Conservation (phyloP, 1,140 invertebrate genomes). For the Diabrotica virgifera region DNA sequence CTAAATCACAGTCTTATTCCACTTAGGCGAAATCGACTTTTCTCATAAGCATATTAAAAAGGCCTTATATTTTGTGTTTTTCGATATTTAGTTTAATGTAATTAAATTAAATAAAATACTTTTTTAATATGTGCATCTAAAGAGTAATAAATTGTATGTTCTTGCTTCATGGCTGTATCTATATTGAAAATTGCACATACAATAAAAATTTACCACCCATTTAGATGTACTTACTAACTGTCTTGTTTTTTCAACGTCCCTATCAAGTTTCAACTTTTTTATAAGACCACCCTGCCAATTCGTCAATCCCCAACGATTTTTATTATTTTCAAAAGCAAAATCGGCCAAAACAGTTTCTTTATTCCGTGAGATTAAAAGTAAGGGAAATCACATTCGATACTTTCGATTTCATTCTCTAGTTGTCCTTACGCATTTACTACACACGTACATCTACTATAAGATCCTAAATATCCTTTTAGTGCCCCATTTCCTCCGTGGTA, state of each 20-base stretch:
- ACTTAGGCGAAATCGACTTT: too few species aligned
- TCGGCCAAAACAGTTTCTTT: neutral
- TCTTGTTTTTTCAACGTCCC: neutral
- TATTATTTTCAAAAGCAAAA: neutral
- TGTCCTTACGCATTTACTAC: neutral
- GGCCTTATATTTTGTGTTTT: too few species aligned
- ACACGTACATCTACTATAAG: neutral
- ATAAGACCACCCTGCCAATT: neutral
- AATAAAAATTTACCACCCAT: too few species aligned
- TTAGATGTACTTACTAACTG: too few species aligned
- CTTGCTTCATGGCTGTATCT: too few species aligned
- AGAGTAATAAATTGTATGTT: too few species aligned
- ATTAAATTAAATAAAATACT: too few species aligned
- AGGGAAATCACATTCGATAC: neutral
- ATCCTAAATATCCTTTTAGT: constrained; percentile 3
- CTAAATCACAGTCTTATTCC: too few species aligned
- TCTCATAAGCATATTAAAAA: too few species aligned
- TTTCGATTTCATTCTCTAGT: neutral
- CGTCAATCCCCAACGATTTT: constrained; percentile 1
- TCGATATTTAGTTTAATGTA: too few species aligned
- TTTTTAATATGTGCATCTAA: too few species aligned
- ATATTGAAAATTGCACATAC: too few species aligned
- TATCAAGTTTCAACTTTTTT: neutral
- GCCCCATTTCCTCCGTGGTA: neutral
- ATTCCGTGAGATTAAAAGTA: neutral